These are phyloP conservation scores for Luidia sarsii DNA, from an alignment of 53 echinoderm and acorn worm species.

Conservation along the genomic window DNA sequence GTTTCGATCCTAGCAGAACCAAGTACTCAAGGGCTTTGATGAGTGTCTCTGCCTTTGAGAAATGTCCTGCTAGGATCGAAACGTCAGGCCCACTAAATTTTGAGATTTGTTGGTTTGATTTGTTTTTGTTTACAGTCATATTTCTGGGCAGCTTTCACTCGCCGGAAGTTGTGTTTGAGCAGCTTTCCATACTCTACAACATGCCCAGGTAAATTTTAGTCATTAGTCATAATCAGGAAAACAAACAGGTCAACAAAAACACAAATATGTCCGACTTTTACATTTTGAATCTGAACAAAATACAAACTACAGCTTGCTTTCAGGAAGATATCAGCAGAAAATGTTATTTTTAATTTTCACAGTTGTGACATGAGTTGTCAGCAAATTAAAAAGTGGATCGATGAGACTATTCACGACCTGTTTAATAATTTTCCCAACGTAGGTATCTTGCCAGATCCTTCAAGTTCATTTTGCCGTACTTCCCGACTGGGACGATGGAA, in stretches of 20 bases:
- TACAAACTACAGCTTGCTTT: too few species aligned
- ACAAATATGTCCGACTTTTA: too few species aligned
- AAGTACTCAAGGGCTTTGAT: neutral
- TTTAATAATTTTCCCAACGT: too few species aligned
- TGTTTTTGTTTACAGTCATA: constrained; percentile 87
- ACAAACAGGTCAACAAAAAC: too few species aligned
- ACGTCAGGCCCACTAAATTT: neutral
- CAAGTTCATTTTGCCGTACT: constrained; percentile 95
- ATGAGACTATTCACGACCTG: too few species aligned
- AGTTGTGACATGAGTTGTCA: too few species aligned
- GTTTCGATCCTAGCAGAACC: neutral
- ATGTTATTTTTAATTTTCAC: too few species aligned
- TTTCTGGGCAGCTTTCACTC: constrained; percentile 98
- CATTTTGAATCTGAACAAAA: too few species aligned
- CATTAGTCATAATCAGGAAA: too few species aligned
- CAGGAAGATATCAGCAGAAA: too few species aligned
- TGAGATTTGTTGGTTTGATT: neutral
- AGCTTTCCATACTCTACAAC: constrained; percentile 90
- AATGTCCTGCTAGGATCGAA: neutral
- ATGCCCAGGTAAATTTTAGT: constrained; percentile 91
- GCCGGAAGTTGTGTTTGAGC: constrained; percentile 96
- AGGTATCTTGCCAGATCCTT: constrained; percentile 97
- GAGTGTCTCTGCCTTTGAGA: too few species aligned
- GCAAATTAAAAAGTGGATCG: too few species aligned
- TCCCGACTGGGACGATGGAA: constrained; percentile 99